Conservation (phyloP, 2,888 invertebrate species). For the Ophioninae sp. region DNA sequence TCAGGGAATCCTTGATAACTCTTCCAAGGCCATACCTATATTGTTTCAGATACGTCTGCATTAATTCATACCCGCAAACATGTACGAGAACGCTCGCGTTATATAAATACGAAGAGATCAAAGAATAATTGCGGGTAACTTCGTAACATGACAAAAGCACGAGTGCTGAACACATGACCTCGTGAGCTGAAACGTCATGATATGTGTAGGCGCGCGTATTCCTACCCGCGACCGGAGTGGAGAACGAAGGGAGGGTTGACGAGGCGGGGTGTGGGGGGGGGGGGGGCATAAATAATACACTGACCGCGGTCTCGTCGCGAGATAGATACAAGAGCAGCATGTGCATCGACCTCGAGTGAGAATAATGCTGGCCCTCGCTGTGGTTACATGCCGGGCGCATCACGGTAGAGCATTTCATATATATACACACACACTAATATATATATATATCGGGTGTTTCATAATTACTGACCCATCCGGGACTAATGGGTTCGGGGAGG, state of each 20-base stretch:
- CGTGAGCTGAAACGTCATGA: slow-evolving; percentile 26
- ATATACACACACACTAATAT: slow-evolving; percentile 1
- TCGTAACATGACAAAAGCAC: slow-evolving; percentile 48
- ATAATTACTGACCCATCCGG: too few species aligned
- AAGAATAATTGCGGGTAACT: slow-evolving; percentile 41
- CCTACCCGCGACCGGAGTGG: background rate
- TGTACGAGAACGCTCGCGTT: background rate
- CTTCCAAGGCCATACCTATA: background rate
- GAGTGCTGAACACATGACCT: slow-evolving; percentile 52
- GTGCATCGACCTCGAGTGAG: slow-evolving; percentile 54
- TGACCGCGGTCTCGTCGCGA: slow-evolving; percentile 44
- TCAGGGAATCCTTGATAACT: background rate
- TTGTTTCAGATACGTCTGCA: background rate
- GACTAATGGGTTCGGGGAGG: too few species aligned
- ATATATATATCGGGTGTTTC: background rate
- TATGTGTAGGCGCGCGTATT: background rate
- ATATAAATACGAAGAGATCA: slow-evolving; percentile 34
- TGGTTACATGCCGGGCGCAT: slow-evolving; percentile 46
- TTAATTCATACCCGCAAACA: background rate
- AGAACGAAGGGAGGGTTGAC: slow-evolving; percentile 16
- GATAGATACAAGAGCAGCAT: slow-evolving; percentile 49
- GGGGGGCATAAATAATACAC: slow-evolving; percentile 52
- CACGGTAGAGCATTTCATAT: slow-evolving; percentile 14
- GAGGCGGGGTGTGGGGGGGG: background rate
- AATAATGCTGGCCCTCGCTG: slow-evolving; percentile 53